A percentile compares a stretch with the other conserved stretches of the same genome.
These are phyloP conservation scores for Monodelphis domestica DNA, from an alignment of 2,797 vertebrate genomes.

Conservation along the genomic window DNA sequence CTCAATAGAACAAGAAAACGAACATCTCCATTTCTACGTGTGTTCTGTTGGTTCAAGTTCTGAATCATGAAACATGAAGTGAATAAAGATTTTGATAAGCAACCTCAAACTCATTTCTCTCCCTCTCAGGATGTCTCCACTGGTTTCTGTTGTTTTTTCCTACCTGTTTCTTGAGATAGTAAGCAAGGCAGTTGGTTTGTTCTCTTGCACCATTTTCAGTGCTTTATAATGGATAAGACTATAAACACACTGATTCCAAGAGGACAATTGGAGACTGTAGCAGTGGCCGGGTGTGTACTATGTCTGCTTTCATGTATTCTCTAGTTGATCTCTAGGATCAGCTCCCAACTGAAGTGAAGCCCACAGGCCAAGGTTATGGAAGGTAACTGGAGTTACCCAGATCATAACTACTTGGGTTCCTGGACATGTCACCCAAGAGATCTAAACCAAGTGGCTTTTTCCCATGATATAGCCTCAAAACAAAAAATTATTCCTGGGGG, in stretches of 20 bases:
- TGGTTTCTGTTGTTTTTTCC: not conserved
- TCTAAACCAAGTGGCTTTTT: not conserved
- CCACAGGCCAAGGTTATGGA: not conserved
- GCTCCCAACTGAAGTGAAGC: not conserved
- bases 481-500: not conserved
- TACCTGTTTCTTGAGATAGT: not conserved
- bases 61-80: conserved; percentile 78
- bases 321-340: not conserved
- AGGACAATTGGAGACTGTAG: not conserved
- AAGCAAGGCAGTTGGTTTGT: not conserved
- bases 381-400: not conserved
- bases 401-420: not conserved
- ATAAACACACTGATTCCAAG: not conserved
- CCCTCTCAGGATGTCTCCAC: not conserved
- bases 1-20: not conserved
- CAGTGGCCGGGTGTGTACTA: not conserved
- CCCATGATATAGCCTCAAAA: not conserved
- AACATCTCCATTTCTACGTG: conserved; percentile 74
- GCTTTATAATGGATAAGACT: not conserved
- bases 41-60: conserved; percentile 78
- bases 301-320: not conserved
- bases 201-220: not conserved
- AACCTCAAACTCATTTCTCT: not conserved
- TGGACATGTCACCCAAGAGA: conserved; percentile 21
- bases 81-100: conserved; percentile 87